Percentiles rank a stretch among this genome's conserved stretches.
These are phyloP conservation scores for Ceratitis capitata DNA, from an alignment of 1,140 invertebrate species.

Conservation along the genomic window DNA sequence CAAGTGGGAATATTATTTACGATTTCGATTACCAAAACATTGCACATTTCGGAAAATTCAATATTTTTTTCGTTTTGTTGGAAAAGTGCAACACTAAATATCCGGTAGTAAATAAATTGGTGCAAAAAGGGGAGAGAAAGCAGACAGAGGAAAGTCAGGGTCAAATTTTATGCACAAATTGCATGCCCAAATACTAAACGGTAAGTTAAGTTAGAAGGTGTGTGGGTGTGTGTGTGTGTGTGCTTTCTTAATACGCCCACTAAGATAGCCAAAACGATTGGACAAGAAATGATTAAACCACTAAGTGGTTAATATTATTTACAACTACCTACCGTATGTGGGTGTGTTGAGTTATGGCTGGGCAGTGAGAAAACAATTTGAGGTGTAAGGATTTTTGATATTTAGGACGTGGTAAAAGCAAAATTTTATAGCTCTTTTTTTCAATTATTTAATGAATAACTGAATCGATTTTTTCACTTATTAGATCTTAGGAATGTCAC, in stretches of 20 bases:
- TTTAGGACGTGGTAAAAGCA: neutral
- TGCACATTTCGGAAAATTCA: neutral
- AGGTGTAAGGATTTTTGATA: too few relatives aligned
- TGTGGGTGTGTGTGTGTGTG: neutral
- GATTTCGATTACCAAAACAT: neutral
- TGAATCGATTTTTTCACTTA: neutral
- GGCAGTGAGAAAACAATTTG: neutral
- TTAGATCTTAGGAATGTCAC: neutral
- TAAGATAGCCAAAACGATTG: neutral
- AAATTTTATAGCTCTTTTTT: too few relatives aligned
- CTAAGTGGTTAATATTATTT: neutral
- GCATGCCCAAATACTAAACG: neutral
- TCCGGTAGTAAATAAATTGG: slow-evolving; percentile 22
- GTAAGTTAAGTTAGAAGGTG: too few relatives aligned
- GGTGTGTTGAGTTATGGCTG: neutral
- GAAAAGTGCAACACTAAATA: neutral
- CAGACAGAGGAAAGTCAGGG: slow-evolving; percentile 39
- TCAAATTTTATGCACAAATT: slow-evolving; percentile 31
- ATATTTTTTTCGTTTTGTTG: neutral
- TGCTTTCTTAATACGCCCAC: neutral
- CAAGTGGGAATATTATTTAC: neutral
- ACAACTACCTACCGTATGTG: neutral
- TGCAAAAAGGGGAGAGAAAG: neutral
- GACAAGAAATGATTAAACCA: neutral
- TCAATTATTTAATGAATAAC: neutral